Evolutionary conservation across 2,888 invertebrate genomes (phyloP).

Genomic region (Polydrusus tereticollis): DNA sequence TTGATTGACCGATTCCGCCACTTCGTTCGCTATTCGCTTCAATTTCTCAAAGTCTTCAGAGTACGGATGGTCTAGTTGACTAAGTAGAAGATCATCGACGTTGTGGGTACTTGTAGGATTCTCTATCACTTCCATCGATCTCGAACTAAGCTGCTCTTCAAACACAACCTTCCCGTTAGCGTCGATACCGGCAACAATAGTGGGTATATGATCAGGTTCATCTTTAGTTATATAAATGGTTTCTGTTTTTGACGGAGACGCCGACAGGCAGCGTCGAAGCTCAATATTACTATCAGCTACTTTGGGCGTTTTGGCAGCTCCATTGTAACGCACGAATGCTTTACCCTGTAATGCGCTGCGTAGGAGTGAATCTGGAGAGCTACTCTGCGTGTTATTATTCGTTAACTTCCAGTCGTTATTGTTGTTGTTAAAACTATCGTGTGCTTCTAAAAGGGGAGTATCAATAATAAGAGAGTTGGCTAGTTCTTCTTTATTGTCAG

Average conservation of each 20-base stretch:
- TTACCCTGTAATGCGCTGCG: constrained; percentile 89
- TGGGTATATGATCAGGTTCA: constrained; percentile 62
- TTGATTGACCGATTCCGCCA: constrained; percentile 82
- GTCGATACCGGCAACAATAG: constrained; percentile 65
- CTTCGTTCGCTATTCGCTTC: constrained; percentile 86
- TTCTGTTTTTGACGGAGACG: constrained; percentile 67
- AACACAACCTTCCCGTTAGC: constrained; percentile 64
- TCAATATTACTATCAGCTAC: constrained; percentile 67
- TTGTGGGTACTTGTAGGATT: constrained; percentile 73
- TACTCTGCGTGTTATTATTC: constrained; percentile 69
- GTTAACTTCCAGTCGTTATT: constrained; percentile 85
- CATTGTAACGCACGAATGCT: constrained; percentile 68
- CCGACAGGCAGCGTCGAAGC: constrained; percentile 71
- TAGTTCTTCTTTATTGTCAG: constrained; percentile 74
- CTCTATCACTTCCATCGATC: constrained; percentile 51
- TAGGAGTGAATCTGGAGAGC: constrained; percentile 79
- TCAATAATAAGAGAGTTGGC: constrained; percentile 67
- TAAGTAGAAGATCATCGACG: constrained; percentile 79
- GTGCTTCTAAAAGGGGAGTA: constrained; percentile 72
- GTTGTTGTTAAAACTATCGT: constrained; percentile 77
- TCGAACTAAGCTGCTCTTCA: constrained; percentile 60
- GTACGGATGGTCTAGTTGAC: constrained; percentile 77
- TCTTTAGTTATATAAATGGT: constrained; percentile 64
- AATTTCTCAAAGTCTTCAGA: constrained; percentile 89
- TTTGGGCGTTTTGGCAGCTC: constrained; percentile 54